Evolutionary conservation across 2,113 vertebrate species (phyloP), one percentile per base, ranked within the genome.

Genomic region (Reinhardtius hippoglossoides): DNA sequence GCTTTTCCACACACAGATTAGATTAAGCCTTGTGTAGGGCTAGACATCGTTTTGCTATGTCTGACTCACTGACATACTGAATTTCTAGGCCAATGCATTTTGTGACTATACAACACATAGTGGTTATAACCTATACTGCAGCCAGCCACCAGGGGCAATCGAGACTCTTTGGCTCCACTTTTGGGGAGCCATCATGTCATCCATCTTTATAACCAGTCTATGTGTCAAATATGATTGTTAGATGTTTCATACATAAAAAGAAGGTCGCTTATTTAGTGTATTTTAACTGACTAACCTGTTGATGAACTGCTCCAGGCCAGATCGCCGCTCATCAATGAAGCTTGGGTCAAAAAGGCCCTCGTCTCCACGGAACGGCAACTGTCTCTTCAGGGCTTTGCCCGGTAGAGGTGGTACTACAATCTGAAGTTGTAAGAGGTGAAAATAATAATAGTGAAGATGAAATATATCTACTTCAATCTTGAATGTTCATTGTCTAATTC

Each of bases 321-420:
- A 92, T 92, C 97, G 95, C 87, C 98, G 95, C 94, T 99, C 97
- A 92, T 99, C 98, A 26, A 99, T 98, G 91, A 99, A 99, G 26
- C 96, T 96, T 71, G 98, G 97, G 68, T 99, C 97, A 88, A 99
- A 99, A 91, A 99, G 98, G 68, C 98, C 98, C 85, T 98, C 98
- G 8, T 99, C 98, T 63, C 95, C 95, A 81, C 98, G 96, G 89
- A 99, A 99, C 20, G 98, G 98, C 81, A 99, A 95, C 91, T 98
- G 98, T 92, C 98, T 95, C 94, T 98, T 99, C 91, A 99, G 94
- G 85, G 98, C 98, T 94, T 99, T 99, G 74, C 97, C 97, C 71
- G 98, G 98, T 88, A 99, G 94, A 0, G 97, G 96, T 67, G 98
- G 97, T 86, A 99, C 98, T 93, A 99, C 98, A 94, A 99, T 99